phyloP scores from a whole-genome alignment of 2,888 invertebrate species.

The Sericinus montela region DNA sequence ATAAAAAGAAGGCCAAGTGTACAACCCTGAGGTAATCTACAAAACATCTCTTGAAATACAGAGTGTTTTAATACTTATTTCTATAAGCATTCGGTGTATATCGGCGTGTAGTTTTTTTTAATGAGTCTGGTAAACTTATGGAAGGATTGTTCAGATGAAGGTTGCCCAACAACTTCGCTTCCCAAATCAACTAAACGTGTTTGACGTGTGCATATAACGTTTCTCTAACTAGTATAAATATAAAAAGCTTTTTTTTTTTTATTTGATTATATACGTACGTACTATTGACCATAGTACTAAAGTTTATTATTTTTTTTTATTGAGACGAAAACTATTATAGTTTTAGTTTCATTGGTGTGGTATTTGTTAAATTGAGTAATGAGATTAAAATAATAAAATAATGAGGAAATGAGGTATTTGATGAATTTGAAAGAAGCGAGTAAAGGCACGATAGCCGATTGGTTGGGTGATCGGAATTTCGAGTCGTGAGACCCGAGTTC shows the following conservation, averaged over 20 bases:
- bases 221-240: conserved; percentile 3
- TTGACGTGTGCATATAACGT: conserved; percentile 8
- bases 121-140: background rate
- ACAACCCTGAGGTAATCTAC: background rate
- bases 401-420: no score
- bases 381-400: no score
- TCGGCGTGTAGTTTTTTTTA: background rate
- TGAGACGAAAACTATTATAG: no score
- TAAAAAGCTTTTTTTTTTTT: background rate
- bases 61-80: background rate
- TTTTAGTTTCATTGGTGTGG: no score
- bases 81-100: background rate
- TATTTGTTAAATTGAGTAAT: no score
- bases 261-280: no score
- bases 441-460: no score
- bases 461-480: no score
- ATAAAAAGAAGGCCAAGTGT: conserved; percentile 24
- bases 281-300: no score
- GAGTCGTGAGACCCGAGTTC: no score
- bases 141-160: conserved; percentile 8
- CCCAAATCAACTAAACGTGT: conserved; percentile 17
- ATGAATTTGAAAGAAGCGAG: no score
- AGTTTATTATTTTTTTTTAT: no score
- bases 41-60: background rate
- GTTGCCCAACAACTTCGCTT: conserved; percentile 15